Base-by-base conservation (phyloP, 2,888 invertebrate genomes). In the Hipparchia semele region DNA sequence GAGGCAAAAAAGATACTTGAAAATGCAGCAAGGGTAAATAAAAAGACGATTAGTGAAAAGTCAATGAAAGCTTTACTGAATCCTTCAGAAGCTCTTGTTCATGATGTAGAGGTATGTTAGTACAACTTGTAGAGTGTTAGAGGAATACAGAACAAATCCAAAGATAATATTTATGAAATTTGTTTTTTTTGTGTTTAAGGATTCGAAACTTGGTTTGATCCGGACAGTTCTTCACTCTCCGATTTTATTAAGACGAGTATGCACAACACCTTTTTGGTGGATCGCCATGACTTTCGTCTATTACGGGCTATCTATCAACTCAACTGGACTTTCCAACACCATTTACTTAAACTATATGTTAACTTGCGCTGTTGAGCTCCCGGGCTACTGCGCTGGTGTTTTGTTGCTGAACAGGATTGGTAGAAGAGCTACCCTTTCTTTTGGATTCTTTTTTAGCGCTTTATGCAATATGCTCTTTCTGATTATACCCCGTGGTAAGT, bases 271-370 rank as follows among this genome's bases (percentile, higher is more conserved):
- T 2, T 88, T 96, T 64, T 96, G 95, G 87, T 96, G 96, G 96
- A 92, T 96, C 51, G 95, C 96, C 0, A 95, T 92, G 71, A 95
- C 95, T 0, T 95, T 96, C 75, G 94, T 96, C 0, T 96, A 95
- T 84, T 96, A 96, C 79, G 96, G 96, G 0, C 83, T 96, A 66
- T 95, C 95, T 0, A 87, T 96, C 54, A 96, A 96, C 82, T 95
- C 96, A 0, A 95, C 96, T 0, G 94, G 95, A n/a, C 88, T 96
- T 76, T 94, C 94, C 0, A 96, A 96, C 5, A 95, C 96, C 81
- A 93, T 92, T 74, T 96, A 96, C 81, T 67, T 95, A 23, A 96
- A 96, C 86, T 96, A 95, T 79, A 93, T 96, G 45, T 86, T 95
- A 33, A 95, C 95, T 5, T 87, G 94, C 0, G 83, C 95, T 0